Evolutionary conservation across 2,797 vertebrate species (phyloP), one percentile per base, ranked within the genome.

Genomic region (Anniella stebbinsi): DNA sequence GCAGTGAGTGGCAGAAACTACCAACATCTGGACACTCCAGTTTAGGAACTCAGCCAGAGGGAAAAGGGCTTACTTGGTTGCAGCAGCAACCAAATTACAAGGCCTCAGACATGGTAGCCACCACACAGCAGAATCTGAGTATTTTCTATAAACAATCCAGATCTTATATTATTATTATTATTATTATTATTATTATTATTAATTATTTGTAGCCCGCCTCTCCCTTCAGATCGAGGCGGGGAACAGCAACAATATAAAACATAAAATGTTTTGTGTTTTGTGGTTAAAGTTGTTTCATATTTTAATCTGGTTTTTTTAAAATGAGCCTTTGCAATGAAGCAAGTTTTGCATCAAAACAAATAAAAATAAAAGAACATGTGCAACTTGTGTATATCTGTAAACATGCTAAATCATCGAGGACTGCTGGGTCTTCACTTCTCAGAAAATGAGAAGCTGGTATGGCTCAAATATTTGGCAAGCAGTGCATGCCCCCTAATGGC

Each of bases 401-500:
- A 1, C 18, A 30, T 66, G 30, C 67, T 30, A 63, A 33, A 36
- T 51, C 21, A 25, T 57, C 57, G 69, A 25, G 23, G 12, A 28
- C 48, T 60, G 48, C 33, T 36, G 36, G 9, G 4, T 15, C 2
- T 28, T 54, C 1, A 23, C 28, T 81, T 38, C 23, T 10, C 38
- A 73, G 33, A 36, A 67, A 77, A 78, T 6, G 60, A 60, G 18
- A n/a, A 80, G 33, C 17, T 6, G 33, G 36, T 25, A 51, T 45
- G 38, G 38, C 72, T 41, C 45, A 51, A 72, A 82, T 5, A 25
- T 82, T 82, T 72, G n/a, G 30, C 28, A 75, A 87, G 80, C 9
- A 17, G 30, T 13, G 86, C 69, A 60, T 54, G 48, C 73, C 89
- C 89, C 30, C 85, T 83, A 69, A 33, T 77, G 89, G 45, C 38